These are phyloP conservation scores for Ceraclea dissimilis DNA, from an alignment of 2,888 invertebrate genomes.

Conservation along the genomic window DNA sequence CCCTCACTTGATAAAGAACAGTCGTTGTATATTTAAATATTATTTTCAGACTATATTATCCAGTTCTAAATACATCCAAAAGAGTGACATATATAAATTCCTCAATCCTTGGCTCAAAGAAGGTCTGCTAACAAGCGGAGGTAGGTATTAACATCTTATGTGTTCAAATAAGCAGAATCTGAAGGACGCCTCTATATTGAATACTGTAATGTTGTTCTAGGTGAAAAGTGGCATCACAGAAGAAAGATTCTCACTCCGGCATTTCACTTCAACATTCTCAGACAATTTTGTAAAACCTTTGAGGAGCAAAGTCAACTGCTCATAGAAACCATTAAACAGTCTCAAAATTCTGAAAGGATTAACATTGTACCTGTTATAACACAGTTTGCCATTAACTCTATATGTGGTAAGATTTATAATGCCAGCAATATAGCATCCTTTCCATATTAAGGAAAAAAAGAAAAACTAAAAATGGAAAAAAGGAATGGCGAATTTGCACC, in stretches of 20 bases:
- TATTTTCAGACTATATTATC: constrained; percentile 13
- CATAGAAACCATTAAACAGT: constrained; percentile 31
- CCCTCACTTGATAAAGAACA: no score
- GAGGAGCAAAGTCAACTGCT: constrained; percentile 34
- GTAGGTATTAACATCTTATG: neutral
- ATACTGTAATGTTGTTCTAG: constrained; percentile 29
- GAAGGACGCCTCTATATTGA: no score
- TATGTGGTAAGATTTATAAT: constrained; percentile 48
- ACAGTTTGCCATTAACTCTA: constrained; percentile 45
- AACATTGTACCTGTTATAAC: constrained; percentile 44
- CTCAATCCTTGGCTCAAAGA: constrained; percentile 14
- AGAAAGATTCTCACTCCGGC: constrained; percentile 57
- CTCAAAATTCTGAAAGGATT: constrained; percentile 29
- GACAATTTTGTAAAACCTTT: constrained; percentile 36
- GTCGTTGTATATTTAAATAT: no score
- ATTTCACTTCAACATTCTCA: constrained; percentile 56
- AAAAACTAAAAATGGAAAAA: no score
- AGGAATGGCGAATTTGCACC: no score
- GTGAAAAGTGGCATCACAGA: constrained; percentile 51
- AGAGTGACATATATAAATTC: constrained; percentile 12
- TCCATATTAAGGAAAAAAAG: no score
- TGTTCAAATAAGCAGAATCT: no score
- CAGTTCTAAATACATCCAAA: constrained; percentile 12
- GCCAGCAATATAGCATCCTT: no score
- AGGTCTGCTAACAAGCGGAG: constrained; percentile 15